These are phyloP conservation scores for Dynastes tityus DNA, from an alignment of 2,888 invertebrate species.

Conservation along the genomic window DNA sequence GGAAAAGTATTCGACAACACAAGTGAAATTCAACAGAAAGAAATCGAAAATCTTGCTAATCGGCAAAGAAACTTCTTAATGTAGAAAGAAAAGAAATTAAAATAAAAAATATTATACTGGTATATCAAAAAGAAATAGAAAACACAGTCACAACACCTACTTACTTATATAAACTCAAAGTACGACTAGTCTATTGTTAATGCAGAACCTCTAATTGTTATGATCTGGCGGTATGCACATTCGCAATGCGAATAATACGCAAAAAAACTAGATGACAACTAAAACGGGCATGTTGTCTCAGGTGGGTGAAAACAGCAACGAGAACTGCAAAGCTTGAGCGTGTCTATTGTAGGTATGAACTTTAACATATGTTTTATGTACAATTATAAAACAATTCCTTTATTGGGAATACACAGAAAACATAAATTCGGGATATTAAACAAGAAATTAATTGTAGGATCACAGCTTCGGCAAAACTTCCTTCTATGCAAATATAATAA, in stretches of 20 bases:
- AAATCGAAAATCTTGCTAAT: constrained; percentile 40
- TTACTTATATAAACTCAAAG: constrained; percentile 64
- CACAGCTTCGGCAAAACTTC: too few relatives aligned
- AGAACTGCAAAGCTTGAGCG: constrained; percentile 29
- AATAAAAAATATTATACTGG: constrained; percentile 50
- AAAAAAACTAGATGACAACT: constrained; percentile 18
- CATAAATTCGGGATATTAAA: too few relatives aligned
- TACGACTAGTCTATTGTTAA: constrained; percentile 62
- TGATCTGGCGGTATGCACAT: constrained; percentile 54
- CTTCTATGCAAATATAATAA: too few relatives aligned
- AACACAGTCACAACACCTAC: constrained; percentile 61
- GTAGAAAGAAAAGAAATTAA: constrained; percentile 54
- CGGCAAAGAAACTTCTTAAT: constrained; percentile 52
- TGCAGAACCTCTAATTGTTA: constrained; percentile 63
- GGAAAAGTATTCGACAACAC: constrained; percentile 16
- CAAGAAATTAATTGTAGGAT: too few relatives aligned
- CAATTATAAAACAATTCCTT: too few relatives aligned
- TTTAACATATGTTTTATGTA: too few relatives aligned
- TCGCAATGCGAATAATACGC: constrained; percentile 49
- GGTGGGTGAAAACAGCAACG: constrained; percentile 11
- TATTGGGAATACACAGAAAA: too few relatives aligned
- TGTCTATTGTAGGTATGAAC: background rate
- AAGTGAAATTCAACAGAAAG: constrained; percentile 24
- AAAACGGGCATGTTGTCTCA: constrained; percentile 10
- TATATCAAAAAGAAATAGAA: constrained; percentile 59